phyloP scores from a whole-genome alignment of 1,140 invertebrate species.

The Bathynomus jamesi region DNA sequence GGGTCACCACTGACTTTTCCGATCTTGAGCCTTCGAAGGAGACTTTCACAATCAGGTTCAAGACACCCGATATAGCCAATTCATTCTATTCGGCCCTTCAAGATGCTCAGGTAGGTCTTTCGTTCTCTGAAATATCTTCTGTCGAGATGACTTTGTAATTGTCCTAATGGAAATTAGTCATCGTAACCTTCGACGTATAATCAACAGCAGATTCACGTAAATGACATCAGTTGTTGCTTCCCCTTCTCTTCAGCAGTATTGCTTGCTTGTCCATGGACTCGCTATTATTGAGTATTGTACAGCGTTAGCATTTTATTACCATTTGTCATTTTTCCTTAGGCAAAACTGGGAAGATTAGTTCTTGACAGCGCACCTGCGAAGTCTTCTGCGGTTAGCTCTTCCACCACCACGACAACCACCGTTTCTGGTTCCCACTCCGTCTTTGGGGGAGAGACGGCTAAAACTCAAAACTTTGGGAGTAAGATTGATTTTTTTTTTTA shows the following conservation, averaged over 20 bases:
- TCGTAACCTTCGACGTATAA: not conserved
- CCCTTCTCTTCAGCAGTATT: no score
- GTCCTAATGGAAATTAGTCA: not conserved
- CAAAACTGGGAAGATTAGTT: no score
- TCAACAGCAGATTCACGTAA: not conserved
- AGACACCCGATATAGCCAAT: conserved; percentile 60
- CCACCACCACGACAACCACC: no score
- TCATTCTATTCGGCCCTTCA: conserved; percentile 60
- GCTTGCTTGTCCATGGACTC: no score
- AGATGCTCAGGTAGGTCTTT: conserved; percentile 30
- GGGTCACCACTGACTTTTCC: conserved; percentile 57
- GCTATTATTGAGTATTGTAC: no score
- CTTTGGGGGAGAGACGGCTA: not conserved
- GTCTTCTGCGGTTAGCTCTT: no score
- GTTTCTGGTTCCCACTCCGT: no score
- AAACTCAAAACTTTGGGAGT: not conserved
- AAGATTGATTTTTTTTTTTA: not conserved
- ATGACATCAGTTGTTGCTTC: not conserved
- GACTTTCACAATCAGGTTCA: conserved; percentile 72
- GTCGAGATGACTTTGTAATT: no score
- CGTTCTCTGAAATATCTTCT: conserved; percentile 12
- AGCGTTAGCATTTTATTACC: no score
- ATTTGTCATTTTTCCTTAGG: no score
- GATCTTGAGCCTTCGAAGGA: conserved; percentile 48
- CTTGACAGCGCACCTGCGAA: no score